Base-by-base conservation (phyloP, 2,113 vertebrate genomes). In the Columba livia region DNA sequence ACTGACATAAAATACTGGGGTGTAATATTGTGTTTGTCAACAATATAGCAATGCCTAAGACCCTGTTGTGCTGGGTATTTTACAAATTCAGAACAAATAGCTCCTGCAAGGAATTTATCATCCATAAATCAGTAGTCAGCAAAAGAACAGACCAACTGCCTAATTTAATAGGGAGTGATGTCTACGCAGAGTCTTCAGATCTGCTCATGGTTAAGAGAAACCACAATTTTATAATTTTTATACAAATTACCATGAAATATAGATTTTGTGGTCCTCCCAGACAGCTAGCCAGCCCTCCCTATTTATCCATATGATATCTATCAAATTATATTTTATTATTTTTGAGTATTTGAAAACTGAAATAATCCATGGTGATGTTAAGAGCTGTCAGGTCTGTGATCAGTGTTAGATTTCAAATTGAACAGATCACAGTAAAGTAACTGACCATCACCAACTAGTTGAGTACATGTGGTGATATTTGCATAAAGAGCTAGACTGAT, bases 81-180 rank as follows among this genome's bases (percentile, higher is more conserved):
- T 85, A 72, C 14, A 79, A 74, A 93, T 80, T 78, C 31, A 73
- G 60, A 93, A 38, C n/a, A 88, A 85, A 48, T 78, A 92, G 25
- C 24, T 80, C 34, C 42, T 90, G 18, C 8, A 58, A 88, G 12
- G 16, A 78, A 32, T 77, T 75, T 80, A 26, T 85, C 34, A 53
- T 40, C 24, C 14, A 7, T 77, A 85, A 79, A 53, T 34, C 2
- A 4, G 0, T 11, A 66, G 36, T 60, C 50, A 85, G 31, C 31
- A 90, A 58, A 73, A 81, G 17, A 85, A 24, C 8, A 81, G 28
- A 77, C 4, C 54, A 69, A 14, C 8, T 47, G 23, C 31, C 36
- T 87, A 36, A 57, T 13, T 2, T 38, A 58, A 38, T 4, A 10
- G 1, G 62, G 42, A 64, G 62, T 64, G 6, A 12, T 23, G 57